Evolutionary conservation across 1,140 invertebrate genomes (phyloP), one percentile per base, ranked within the genome.

Genomic region (Cardiocondyla obscurior): DNA sequence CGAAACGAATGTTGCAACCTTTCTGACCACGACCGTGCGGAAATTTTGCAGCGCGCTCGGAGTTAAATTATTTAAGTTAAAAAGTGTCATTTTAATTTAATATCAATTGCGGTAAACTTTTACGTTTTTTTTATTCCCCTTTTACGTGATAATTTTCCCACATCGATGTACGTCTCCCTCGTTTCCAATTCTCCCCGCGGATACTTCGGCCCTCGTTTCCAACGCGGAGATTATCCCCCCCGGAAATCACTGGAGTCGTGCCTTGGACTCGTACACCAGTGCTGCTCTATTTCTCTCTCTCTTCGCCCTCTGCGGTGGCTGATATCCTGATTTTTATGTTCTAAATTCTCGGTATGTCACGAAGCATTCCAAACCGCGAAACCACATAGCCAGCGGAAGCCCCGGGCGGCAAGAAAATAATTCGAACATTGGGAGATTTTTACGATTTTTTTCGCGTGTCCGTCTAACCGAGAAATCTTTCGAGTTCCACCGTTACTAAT

Each of bases 251-350:
- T 53, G 62, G 33, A 55, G 46, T 28, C 22, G 7, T 33, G 57
- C 57, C 70, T 49, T 49, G 28, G 44, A 72, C 36, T 58, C 33
- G 51, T 53, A 16, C 36, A n/a, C n/a, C 5, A 30, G 73, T 22
- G 16, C 22, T 22, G 60, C 30, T 51, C 65, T 65, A 19, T 19
- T 33, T 16, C 30, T 67, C 65, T 65, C 33, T 19, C 46, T 16
- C 30, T 67, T 14, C 22, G 22, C 19, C 30, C 22, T n/a, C n/a
- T 33, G 30, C 33, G 74, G 60, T 67, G n/a, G 33, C 49, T 69
- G 62, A 79, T 79, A 79, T 69, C 74, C 16, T 30, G 46, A 69
- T 79, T 79, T 69, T 69, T 67, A 69, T 42, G 60, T 79, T 79
- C 46, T 39, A 67, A 77, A 67, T 79, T 69, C 62, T 22, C 22